Evolutionary conservation across 2,888 invertebrate species (phyloP).

Genomic region (Zhengitettix transpicula): DNA sequence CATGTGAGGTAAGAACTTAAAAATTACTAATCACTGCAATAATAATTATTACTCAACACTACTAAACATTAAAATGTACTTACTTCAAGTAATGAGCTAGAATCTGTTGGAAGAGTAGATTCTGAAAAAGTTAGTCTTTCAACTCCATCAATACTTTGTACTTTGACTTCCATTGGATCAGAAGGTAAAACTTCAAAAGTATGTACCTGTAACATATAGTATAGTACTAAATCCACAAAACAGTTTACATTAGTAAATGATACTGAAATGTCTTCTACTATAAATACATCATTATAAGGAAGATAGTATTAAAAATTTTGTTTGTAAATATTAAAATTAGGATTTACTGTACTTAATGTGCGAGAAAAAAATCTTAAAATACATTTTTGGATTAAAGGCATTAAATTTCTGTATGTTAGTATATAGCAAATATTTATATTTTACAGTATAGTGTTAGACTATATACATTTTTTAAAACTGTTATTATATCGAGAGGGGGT

Average conservation of each 20-base stretch:
- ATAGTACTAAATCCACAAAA: neutral
- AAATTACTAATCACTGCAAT: too few species aligned
- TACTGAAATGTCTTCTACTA: too few species aligned
- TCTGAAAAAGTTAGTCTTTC: neutral
- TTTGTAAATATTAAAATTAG: neutral
- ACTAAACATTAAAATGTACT: neutral
- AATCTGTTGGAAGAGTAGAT: neutral
- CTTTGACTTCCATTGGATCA: constrained; percentile 11
- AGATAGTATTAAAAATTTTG: too few species aligned
- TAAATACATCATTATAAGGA: too few species aligned
- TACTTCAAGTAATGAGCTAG: neutral
- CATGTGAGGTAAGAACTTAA: too few species aligned
- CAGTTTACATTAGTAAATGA: neutral
- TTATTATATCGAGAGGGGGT: too few species aligned
- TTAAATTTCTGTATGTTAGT: too few species aligned
- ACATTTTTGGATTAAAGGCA: too few species aligned
- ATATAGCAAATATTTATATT: neutral
- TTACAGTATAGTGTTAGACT: neutral
- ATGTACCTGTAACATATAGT: constrained; percentile 13
- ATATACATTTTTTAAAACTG: neutral
- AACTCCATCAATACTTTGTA: constrained; percentile 6
- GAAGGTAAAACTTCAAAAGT: constrained; percentile 13
- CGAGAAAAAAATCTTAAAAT: too few species aligned
- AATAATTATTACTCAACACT: too few species aligned
- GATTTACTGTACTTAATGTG: too few species aligned